Evolutionary conservation across 2,113 vertebrate genomes (phyloP).

Genomic region (Xenus cinereus): DNA sequence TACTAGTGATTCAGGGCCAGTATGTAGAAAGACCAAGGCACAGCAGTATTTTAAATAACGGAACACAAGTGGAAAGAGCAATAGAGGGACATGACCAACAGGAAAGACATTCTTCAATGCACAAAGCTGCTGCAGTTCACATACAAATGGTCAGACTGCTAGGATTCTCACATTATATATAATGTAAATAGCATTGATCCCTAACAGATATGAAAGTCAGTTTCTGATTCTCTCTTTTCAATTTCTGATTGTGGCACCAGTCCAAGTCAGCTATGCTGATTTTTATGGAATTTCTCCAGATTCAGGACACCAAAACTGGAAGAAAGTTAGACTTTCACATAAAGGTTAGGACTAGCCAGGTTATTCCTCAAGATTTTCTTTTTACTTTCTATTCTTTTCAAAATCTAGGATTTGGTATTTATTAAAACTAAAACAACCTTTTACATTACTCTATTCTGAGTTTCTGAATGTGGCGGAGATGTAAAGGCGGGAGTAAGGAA

Average conservation of each 20-base stretch:
- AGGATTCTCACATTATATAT: fast-evolving
- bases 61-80: background rate
- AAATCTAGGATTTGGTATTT: background rate
- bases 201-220: background rate
- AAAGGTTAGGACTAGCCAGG: background rate
- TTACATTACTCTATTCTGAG: background rate
- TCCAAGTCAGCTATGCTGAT: background rate
- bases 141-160: background rate
- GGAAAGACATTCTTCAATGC: background rate
- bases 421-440: background rate
- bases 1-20: background rate
- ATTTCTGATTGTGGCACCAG: background rate
- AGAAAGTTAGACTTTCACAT: background rate
- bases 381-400: background rate
- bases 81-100: background rate
- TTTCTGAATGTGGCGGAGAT: background rate
- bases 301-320: background rate
- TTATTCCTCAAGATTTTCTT: background rate
- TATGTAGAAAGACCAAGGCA: background rate
- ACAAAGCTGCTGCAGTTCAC: background rate
- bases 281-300: background rate
- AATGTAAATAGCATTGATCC: background rate
- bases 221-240: background rate
- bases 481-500: background rate
- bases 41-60: background rate